Percentiles rank a stretch among this genome's conserved stretches.
phyloP scores from a whole-genome alignment of 2,113 vertebrate species.

The Lophochroa leadbeateri region DNA sequence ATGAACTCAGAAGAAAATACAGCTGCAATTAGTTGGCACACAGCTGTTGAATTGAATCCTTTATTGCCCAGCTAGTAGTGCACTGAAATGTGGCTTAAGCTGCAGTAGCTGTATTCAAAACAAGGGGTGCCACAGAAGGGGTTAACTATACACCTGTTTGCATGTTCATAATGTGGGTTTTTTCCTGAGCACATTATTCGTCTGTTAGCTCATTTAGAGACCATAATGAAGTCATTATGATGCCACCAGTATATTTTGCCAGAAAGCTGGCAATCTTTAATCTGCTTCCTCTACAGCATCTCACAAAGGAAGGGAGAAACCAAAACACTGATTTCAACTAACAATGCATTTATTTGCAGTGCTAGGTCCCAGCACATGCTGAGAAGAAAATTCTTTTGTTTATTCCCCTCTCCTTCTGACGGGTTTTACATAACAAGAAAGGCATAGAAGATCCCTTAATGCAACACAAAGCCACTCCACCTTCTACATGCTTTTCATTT shows the following conservation, averaged over 20 bases:
- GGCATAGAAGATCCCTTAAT: background rate
- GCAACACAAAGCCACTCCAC: background rate
- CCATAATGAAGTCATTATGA: constrained; percentile 51
- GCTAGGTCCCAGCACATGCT: background rate
- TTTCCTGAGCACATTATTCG: constrained; percentile 6
- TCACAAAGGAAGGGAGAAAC: constrained; percentile 61
- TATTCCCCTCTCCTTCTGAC: background rate
- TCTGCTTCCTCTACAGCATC: constrained; percentile 48
- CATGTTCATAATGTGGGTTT: background rate
- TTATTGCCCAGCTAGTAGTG: background rate
- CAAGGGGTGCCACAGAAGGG: background rate
- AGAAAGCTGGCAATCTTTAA: constrained; percentile 48
- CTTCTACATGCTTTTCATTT: background rate
- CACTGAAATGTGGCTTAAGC: background rate
- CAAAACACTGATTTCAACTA: constrained; percentile 51
- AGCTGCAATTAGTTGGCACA: background rate
- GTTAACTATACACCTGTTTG: constrained; percentile 37
- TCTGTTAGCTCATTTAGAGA: constrained; percentile 42
- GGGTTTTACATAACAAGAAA: background rate
- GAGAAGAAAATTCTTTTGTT: constrained; percentile 36
- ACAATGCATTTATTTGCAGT: constrained; percentile 34
- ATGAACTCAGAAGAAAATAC: background rate
- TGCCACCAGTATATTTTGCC: constrained; percentile 39
- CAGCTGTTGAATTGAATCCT: background rate
- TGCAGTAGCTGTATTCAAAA: background rate